phyloP scores from a whole-genome alignment of 2,797 vertebrate species.

The Clarias platycephalus region DNA sequence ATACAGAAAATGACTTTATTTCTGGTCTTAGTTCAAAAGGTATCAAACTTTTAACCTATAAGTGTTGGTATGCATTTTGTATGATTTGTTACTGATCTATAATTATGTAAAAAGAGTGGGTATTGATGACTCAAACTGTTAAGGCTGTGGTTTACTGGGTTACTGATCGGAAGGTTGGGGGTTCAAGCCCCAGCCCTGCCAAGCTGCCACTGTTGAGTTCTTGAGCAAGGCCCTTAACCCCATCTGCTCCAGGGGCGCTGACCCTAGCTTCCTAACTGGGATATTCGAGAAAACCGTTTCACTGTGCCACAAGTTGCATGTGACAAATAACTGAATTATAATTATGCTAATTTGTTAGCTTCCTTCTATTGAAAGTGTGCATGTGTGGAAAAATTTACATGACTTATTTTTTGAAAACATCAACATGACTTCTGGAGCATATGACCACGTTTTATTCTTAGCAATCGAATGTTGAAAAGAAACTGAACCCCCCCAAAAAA shows the following conservation, averaged over 20 bases:
- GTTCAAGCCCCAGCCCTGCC: too few relatives aligned
- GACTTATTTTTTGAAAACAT: not conserved
- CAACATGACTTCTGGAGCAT: not conserved
- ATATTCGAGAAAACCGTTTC: too few relatives aligned
- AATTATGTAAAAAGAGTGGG: not conserved
- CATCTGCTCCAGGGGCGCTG: too few relatives aligned
- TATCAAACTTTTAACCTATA: not conserved
- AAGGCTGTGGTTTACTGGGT: too few relatives aligned
- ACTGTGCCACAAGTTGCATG: too few relatives aligned
- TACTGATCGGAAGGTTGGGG: too few relatives aligned
- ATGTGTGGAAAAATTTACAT: not conserved
- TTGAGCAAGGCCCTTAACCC: too few relatives aligned
- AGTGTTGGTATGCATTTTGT: not conserved
- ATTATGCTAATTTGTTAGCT: not conserved
- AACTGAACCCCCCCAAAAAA: not conserved
- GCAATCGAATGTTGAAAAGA: not conserved
- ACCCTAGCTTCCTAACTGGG: too few relatives aligned
- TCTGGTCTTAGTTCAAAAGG: not conserved
- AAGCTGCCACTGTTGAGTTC: too few relatives aligned
- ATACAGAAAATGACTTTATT: not conserved
- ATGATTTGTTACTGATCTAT: not conserved
- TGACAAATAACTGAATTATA: not conserved
- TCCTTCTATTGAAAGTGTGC: not conserved
- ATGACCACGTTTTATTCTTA: not conserved
- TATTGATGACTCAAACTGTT: too few relatives aligned